Percentiles rank a stretch among this genome's conserved stretches.
Conservation (phyloP, 2,113 vertebrate genomes). For the Pteronura brasiliensis region DNA sequence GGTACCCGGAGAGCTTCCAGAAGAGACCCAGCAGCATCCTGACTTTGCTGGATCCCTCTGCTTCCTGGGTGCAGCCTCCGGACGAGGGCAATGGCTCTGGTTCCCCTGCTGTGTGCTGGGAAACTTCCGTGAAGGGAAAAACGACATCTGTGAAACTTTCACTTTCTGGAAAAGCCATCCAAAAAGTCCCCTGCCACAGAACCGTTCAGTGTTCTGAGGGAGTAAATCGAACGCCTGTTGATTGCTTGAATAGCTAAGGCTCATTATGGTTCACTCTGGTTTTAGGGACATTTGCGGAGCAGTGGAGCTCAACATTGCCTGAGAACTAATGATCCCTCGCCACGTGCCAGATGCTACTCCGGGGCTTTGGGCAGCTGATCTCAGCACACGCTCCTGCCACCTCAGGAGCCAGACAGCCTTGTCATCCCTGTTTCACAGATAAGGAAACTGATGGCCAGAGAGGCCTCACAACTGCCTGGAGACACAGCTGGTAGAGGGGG, state of each 20-base stretch:
- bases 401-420: background rate
- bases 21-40: background rate
- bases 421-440: background rate
- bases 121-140: background rate
- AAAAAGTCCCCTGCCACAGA: background rate
- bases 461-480: background rate
- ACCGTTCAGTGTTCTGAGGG: conserved; percentile 26
- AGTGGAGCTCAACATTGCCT: too few species aligned
- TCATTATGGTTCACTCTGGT: background rate
- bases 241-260: background rate
- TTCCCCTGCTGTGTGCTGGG: background rate
- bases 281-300: background rate
- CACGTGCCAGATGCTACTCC: background rate
- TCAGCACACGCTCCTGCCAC: too few species aligned
- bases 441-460: background rate
- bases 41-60: background rate
- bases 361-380: background rate
- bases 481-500: background rate
- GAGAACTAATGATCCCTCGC: background rate
- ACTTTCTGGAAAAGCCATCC: conserved; percentile 44
- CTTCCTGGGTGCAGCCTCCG: background rate
- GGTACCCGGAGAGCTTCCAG: background rate
- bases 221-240: conserved; percentile 29
- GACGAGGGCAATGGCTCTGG: background rate
- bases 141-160: background rate